Percentiles rank a stretch among this genome's conserved stretches.
phyloP scores from a whole-genome alignment of 2,888 invertebrate genomes.

The Thyatira batis region DNA sequence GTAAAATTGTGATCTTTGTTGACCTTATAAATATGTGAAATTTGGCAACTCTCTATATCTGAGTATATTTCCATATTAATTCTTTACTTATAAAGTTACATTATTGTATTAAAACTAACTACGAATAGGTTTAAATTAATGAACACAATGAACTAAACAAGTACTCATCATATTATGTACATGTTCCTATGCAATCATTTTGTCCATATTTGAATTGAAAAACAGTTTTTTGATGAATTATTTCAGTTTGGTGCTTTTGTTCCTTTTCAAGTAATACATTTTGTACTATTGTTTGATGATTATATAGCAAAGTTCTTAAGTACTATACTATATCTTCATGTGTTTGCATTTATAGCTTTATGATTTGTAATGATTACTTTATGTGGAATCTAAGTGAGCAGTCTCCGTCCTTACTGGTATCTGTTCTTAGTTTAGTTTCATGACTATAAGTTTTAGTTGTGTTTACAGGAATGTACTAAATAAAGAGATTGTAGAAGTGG shows the following conservation, averaged over 20 bases:
- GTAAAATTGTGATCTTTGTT: not conserved
- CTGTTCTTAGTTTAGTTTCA: conserved; percentile 22
- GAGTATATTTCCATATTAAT: no score
- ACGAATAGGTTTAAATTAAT: no score
- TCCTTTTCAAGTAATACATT: not conserved
- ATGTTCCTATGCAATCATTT: not conserved
- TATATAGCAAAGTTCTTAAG: conserved; percentile 17
- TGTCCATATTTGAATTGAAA: not conserved
- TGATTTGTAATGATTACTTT: conserved; percentile 18
- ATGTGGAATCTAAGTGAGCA: conserved; percentile 14
- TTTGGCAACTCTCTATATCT: no score
- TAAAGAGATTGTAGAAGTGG: not conserved
- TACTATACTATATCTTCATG: conserved; percentile 20
- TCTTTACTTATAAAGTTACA: no score
- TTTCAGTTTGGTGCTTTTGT: not conserved
- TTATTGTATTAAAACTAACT: no score
- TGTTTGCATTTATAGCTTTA: conserved; percentile 27
- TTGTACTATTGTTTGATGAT: conserved; percentile 11
- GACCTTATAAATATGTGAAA: not conserved
- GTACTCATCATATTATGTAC: not conserved
- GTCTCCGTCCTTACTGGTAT: conserved; percentile 22
- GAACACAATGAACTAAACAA: not conserved
- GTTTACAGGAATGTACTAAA: conserved; percentile 23
- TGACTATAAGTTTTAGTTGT: conserved; percentile 28
- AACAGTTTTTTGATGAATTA: not conserved